Base-by-base conservation (phyloP, 1,140 invertebrate genomes). In the Chrysoperla carnea region DNA sequence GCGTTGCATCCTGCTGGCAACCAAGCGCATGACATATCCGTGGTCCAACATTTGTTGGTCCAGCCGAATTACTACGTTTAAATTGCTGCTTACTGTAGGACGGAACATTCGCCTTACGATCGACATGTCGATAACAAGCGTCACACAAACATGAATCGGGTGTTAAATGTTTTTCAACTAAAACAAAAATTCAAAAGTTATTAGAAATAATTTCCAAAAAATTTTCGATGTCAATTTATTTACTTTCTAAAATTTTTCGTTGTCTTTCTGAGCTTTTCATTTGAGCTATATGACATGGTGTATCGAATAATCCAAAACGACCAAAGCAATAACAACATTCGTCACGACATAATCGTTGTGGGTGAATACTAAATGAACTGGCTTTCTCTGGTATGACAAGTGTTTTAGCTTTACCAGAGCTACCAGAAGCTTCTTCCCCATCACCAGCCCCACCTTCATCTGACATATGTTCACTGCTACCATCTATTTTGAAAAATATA, bases 341-440 rank as follows among this genome's bases (percentile, higher is more conserved):
- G 56, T 86, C 82, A 49, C 76, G 74, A 55, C 83, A 88, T 4
- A 82, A 54, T 8, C 82, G 59, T 2, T 72, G 81, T 0, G 82
- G 82, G 64, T 86, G 83, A 49, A 87, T 84, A 44, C 79, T 81
- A 57, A 85, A 87, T 0, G 81, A 84, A 2, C 81, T 84, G 11
- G 81, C 81, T 61, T 86, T 86, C 59, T 87, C 83, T 11, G 83
- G 83, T 48, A 88, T 85, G 8, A 86, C 76, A 44, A 86, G 69
- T 46, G 75, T 76, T 35, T 72, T 66, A 37, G 72, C 70, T 23
- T 59, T 60, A 41, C 70, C 67, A 53, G 75, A 75, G 8, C 44
- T 64, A 27, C 67, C 63, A 6, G 47, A 67, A 42, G 66, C 66
- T 40, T 79, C 76, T 8, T 64, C 62, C 1, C 58, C 54, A 48